Evolutionary conservation across 2,797 vertebrate genomes (phyloP), one percentile per base, ranked within the genome.

Genomic region (Anolis apletophallus): DNA sequence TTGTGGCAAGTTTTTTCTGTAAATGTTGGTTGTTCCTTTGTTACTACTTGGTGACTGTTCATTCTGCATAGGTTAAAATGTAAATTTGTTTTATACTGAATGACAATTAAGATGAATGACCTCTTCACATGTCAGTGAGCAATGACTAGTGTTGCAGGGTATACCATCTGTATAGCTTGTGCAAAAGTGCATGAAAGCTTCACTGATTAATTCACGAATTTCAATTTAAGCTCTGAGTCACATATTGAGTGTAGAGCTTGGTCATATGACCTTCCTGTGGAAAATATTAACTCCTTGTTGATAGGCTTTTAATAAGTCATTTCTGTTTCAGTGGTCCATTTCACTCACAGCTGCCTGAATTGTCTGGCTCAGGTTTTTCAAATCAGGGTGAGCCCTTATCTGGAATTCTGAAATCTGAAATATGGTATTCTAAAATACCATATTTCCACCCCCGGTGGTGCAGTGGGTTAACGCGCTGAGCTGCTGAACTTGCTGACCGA

Each of bases 71-170:
- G 46, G 40, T 67, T 84, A 71, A 80, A 80, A 80, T 67, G 32
- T 74, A 78, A 76, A 69, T 67, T 5, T 71, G 2, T 67, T 26
- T 11, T 83, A 55, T 75, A 73, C 16, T 68, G 59, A 52, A 32
- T 74, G 40, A 75, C 81, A 87, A 3, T 84, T 68, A 80, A 83
- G 59, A 83, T 54, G 55, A 75, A 76, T 87, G 40, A 75, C 36
- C 71, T 83, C 32, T 86, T 87, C 69, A 40, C 52, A 46, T 86
- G 75, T 83, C 88, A 89, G 55, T 80, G 57, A 79, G 59, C 85
- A 89, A 73, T 79, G 36, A 36, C 46, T 81, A 50, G 72, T 86
- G 29, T 59, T 75, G 34, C 59, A 32, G 72, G 67, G 64, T 34
- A 68, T 9, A 55, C 76, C 76, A 85, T 76, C 79, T 55, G 54